These are phyloP conservation scores for Mesocentrotus franciscanus DNA, from an alignment of 53 echinoderm and acorn worm species.

Conservation along the genomic window DNA sequence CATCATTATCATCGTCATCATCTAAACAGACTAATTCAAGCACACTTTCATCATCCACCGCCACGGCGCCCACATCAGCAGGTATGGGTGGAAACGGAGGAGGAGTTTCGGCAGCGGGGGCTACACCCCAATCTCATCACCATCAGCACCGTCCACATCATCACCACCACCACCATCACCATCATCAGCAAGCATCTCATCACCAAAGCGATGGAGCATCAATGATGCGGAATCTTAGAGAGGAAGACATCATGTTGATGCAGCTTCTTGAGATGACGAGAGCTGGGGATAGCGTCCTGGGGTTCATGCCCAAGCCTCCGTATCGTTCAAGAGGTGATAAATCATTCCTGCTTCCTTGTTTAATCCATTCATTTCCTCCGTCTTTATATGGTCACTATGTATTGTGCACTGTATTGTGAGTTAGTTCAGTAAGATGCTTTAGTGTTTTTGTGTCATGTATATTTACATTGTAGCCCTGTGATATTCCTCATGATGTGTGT, in stretches of 20 bases:
- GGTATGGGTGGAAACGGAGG: not conserved
- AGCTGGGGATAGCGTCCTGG: conserved; percentile 76
- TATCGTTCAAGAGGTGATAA: conserved; percentile 70
- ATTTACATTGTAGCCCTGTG: too few relatives aligned
- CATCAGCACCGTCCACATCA: conserved; percentile 49
- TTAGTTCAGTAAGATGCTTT: too few relatives aligned
- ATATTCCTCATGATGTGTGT: too few relatives aligned
- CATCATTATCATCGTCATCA: conserved; percentile 47
- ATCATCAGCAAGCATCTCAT: conserved; percentile 2
- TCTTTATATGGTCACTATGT: not conserved
- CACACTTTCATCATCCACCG: conserved; percentile 50
- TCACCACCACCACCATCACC: conserved; percentile 50
- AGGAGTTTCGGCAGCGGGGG: not conserved
- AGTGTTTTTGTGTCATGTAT: too few relatives aligned
- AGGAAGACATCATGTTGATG: conserved; percentile 92
- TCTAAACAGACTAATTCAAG: conserved; percentile 25
- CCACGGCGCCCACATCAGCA: not conserved
- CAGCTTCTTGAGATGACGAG: conserved; percentile 83
- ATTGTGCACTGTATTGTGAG: too few relatives aligned
- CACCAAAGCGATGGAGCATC: not conserved
- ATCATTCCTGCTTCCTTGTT: conserved; percentile 15
- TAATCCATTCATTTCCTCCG: conserved; percentile 5
- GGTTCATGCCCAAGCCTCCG: conserved; percentile 83
- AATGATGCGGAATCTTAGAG: conserved; percentile 72
- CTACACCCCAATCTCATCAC: not conserved